Evolutionary conservation across 2,888 invertebrate genomes (phyloP).

Genomic region (Oegoconia quadripuncta): DNA sequence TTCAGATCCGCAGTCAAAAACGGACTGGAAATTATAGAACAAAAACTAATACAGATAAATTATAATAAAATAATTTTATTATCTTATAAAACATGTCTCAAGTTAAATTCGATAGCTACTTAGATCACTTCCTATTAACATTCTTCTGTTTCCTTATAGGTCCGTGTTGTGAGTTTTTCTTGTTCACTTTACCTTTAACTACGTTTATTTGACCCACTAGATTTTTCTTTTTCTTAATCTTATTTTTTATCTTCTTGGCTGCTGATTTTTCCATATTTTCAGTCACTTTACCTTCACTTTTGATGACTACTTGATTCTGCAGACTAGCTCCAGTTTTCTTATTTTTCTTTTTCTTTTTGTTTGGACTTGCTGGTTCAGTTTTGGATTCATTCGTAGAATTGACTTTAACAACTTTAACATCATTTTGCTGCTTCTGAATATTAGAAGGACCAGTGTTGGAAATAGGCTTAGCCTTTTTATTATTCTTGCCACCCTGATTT

Average conservation of each 20-base stretch:
- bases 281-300: constrained; percentile 41
- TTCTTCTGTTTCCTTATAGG: constrained; percentile 31
- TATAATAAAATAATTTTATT: no score
- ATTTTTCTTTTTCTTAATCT: constrained; percentile 55
- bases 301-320: constrained; percentile 15
- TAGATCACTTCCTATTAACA: constrained; percentile 33
- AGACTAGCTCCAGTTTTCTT: constrained; percentile 9
- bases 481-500: constrained; percentile 35
- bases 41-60: no score
- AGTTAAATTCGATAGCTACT: no score
- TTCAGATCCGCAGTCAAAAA: no score
- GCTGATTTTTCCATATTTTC: constrained; percentile 43
- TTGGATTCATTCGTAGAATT: background rate
- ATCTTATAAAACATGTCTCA: no score
- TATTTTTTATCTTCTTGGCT: constrained; percentile 56
- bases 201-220: constrained; percentile 55
- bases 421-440: background rate
- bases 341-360: constrained; percentile 32
- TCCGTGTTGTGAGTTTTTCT: constrained; percentile 15
- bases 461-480: constrained; percentile 18
- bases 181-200: constrained; percentile 31
- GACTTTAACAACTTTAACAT: background rate
- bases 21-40: no score
- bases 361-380: constrained; percentile 22
- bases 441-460: background rate